Base-by-base conservation (phyloP, 1,140 invertebrate species). In the Drosophila sulfurigaster region DNA sequence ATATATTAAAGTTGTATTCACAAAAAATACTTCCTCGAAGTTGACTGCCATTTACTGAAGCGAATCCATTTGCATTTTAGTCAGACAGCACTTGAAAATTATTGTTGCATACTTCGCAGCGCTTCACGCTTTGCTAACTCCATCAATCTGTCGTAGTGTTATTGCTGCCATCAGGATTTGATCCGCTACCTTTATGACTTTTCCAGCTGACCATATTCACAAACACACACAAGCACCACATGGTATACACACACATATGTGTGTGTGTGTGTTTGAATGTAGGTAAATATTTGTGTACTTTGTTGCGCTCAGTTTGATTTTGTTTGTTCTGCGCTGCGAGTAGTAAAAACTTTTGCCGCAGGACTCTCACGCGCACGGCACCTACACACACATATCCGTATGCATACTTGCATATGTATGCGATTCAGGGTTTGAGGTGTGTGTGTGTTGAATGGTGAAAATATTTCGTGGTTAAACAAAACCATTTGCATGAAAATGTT, bases 401-500 rank as follows among this genome's bases (percentile, higher is more conserved):
- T 25, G 20, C 16, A 28, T 11, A 11, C 11, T 41, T 43, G 48
- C 43, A 32, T 45, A 49, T 45, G 51, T 46, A 59, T 56, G 13
- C 45, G 38, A 4, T 7, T 38, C 25, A 35, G 41, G 15, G 52
- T 58, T 16, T 16, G 56, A 48, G 58, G 78, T 41, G 49, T 20
- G 67, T 59, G 49, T 69, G 78, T 64, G 80, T 38, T 64, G 81
- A 82, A 74, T 89, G 67, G 57, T 73, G 75, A 74, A 82, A 80
- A 83, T 89, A 89, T 89, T 89, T 82, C 75, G 77, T 85, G 85
- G 85, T 81, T 88, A 81, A 78, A 89, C 78, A 89, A 79, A 88
- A 81, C 75, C 81, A 88, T 88, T 89, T 89, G 78, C 85, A 81
- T 81, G 81, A 83, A 81, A 88, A 85, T 89, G 85, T 89, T 89